Conservation (phyloP, 2,888 invertebrate species). For the Drosophila niveifrons region DNA sequence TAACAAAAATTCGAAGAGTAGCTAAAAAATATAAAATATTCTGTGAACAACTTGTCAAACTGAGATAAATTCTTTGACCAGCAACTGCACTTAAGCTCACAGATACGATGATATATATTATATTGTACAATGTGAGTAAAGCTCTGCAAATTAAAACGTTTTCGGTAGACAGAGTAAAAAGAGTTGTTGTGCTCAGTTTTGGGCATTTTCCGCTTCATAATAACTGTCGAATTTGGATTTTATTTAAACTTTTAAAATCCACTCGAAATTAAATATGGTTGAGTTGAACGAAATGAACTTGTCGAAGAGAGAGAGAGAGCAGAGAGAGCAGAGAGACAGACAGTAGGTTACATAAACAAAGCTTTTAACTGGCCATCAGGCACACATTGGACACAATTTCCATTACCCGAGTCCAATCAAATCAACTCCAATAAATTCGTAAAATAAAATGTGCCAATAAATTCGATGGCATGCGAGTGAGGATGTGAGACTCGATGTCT, state of each 20-base stretch:
- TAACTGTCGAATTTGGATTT: neutral
- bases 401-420: constrained; percentile 54
- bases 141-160: neutral
- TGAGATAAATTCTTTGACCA: neutral
- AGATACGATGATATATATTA: neutral
- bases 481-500: constrained; percentile 20
- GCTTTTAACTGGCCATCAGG: constrained; percentile 63
- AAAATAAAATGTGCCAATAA: constrained; percentile 80
- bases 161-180: constrained; percentile 2
- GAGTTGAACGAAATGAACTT: constrained; percentile 16
- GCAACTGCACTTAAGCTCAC: neutral
- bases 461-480: constrained; percentile 55
- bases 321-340: neutral
- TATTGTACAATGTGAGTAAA: neutral
- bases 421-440: constrained; percentile 71
- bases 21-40: neutral
- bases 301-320: neutral
- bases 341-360: constrained; percentile 39
- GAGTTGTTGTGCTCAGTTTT: neutral
- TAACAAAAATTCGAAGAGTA: too few species aligned
- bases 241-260: constrained; percentile 29
- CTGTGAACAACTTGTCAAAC: neutral
- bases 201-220: neutral
- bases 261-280: constrained; percentile 36
- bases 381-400: constrained; percentile 49